A percentile compares a stretch with the other conserved stretches of the same genome.
Evolutionary conservation across 2,888 invertebrate species (phyloP).

Genomic region (Volucella inanis): DNA sequence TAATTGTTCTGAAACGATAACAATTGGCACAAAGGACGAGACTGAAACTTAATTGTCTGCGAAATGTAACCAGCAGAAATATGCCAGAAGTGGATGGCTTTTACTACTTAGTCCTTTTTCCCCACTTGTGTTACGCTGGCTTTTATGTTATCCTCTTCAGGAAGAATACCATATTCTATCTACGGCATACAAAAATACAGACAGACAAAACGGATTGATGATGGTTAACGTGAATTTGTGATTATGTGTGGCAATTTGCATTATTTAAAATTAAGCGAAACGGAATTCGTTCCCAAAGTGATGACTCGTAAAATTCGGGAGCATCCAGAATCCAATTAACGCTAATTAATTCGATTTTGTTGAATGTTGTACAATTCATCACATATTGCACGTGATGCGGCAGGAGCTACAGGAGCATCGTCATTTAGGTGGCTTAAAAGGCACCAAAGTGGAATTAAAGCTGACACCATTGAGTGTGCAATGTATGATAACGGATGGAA

Average conservation of each 20-base stretch:
- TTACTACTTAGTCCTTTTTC: background rate
- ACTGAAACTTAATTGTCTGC: conserved; percentile 45
- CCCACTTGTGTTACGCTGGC: background rate
- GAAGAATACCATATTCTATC: background rate
- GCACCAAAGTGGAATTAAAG: too few species aligned
- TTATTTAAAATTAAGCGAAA: background rate
- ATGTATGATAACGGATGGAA: too few species aligned
- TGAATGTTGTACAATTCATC: conserved; percentile 4
- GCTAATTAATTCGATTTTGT: conserved; percentile 20
- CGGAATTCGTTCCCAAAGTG: background rate
- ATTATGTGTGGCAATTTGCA: conserved; percentile 16
- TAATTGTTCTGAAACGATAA: conserved; percentile 45
- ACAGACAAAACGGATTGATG: background rate
- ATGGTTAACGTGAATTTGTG: background rate
- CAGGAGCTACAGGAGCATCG: too few species aligned
- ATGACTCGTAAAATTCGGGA: background rate
- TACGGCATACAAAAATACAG: background rate
- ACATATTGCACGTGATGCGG: background rate
- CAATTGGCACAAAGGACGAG: conserved; percentile 24
- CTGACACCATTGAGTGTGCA: too few species aligned
- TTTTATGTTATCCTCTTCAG: background rate
- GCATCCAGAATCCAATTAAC: background rate
- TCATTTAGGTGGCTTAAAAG: too few species aligned
- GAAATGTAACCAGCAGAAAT: conserved; percentile 19
- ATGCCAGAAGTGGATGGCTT: background rate